Percentiles rank a stretch among this genome's conserved stretches.
phyloP scores from a whole-genome alignment of 2,888 invertebrate species.

The Chrysopilus asiliformis region DNA sequence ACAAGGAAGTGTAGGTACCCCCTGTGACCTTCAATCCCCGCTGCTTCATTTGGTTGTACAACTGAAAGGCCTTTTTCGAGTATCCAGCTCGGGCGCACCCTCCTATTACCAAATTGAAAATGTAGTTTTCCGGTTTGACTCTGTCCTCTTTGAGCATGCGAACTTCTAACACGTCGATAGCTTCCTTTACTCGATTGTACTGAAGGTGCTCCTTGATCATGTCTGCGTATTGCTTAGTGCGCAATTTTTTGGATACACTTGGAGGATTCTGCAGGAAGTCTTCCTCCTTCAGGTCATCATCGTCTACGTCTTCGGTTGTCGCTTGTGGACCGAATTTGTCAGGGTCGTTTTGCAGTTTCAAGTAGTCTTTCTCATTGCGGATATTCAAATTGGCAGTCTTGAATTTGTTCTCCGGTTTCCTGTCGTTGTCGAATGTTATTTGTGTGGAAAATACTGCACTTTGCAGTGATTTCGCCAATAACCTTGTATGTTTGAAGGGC shows the following conservation, averaged over 20 bases:
- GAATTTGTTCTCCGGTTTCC: too few species aligned
- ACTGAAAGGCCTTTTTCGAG: constrained; percentile 69
- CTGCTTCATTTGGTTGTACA: constrained; percentile 73
- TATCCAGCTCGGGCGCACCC: constrained; percentile 75
- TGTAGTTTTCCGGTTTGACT: constrained; percentile 63
- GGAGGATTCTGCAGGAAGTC: constrained; percentile 42
- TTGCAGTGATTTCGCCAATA: too few species aligned
- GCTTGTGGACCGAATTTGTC: constrained; percentile 12
- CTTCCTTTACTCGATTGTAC: constrained; percentile 56
- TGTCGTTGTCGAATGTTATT: too few species aligned
- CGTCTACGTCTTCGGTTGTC: constrained; percentile 27
- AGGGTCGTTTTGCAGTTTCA: constrained; percentile 10
- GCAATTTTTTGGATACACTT: constrained; percentile 39
- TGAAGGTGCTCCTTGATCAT: constrained; percentile 53
- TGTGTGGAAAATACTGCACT: too few species aligned
- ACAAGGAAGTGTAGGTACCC: constrained; percentile 70
- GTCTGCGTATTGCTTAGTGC: constrained; percentile 52
- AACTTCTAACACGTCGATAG: constrained; percentile 64
- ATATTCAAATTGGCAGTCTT: too few species aligned
- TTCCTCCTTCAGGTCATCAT: constrained; percentile 48
- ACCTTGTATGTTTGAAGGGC: too few species aligned
- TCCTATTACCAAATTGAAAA: constrained; percentile 71
- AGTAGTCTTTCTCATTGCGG: neutral
- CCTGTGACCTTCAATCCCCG: constrained; percentile 51
- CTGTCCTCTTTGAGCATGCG: constrained; percentile 63